A percentile compares a stretch with the other conserved stretches of the same genome.
These are phyloP conservation scores for Zosterops hypoxanthus DNA, from an alignment of 2,113 vertebrate species.

Conservation along the genomic window DNA sequence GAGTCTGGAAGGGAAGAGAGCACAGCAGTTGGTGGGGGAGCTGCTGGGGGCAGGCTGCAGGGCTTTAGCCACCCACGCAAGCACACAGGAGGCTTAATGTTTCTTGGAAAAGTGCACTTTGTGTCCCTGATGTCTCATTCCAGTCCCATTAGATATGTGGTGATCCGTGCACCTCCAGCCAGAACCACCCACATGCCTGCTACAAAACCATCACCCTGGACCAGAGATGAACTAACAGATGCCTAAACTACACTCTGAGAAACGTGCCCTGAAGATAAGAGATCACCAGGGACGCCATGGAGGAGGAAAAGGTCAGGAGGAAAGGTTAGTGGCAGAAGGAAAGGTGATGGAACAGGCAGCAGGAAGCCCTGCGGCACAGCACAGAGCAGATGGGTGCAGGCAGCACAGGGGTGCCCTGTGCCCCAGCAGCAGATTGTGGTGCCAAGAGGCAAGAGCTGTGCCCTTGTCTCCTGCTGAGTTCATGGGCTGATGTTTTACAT, in stretches of 20 bases:
- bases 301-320: neutral
- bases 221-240: neutral
- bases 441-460: neutral
- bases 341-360: neutral
- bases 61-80: neutral
- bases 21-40: neutral
- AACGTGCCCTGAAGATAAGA: neutral
- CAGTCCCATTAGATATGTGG: neutral
- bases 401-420: neutral
- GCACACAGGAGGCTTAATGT: neutral
- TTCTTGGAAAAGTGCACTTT: neutral
- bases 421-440: neutral
- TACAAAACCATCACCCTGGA: neutral
- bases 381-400: neutral
- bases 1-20: conserved; percentile 53
- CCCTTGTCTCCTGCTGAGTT: neutral
- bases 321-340: neutral
- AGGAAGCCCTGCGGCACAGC: neutral
- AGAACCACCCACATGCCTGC: neutral
- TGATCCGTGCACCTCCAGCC: neutral
- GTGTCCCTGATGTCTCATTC: neutral
- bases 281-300: neutral
- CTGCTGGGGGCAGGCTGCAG: neutral
- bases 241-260: neutral
- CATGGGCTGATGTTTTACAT: neutral